Percentiles rank a stretch among this genome's conserved stretches.
Conservation (phyloP, 2,113 vertebrate genomes). For the Hoplias malabaricus region DNA sequence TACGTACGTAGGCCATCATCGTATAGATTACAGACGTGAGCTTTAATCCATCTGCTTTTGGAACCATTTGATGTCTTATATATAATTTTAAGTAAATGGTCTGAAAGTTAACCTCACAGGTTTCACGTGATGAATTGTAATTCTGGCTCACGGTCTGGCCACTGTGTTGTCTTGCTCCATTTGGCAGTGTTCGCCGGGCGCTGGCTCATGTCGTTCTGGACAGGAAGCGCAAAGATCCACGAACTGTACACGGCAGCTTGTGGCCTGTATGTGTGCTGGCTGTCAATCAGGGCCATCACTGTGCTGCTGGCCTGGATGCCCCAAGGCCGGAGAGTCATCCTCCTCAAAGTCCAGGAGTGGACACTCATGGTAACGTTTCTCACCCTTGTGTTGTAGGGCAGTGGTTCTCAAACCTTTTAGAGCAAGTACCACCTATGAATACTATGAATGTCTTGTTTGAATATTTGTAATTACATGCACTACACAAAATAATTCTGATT, state of each 20-base stretch:
- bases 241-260: conserved; percentile 97
- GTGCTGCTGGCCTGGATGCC: conserved; percentile 98
- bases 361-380: conserved; percentile 86
- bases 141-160: background rate
- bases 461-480: too few species aligned
- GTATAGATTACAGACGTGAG: too few species aligned
- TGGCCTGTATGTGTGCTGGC: conserved; percentile 96
- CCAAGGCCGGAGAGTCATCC: conserved; percentile 93
- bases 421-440: too few species aligned
- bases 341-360: conserved; percentile 97
- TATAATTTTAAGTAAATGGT: too few species aligned
- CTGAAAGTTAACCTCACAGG: background rate
- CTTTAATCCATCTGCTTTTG: too few species aligned
- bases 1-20: background rate
- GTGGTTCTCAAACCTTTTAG: too few species aligned
- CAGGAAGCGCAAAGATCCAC: conserved; percentile 94
- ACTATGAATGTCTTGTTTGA: too few species aligned
- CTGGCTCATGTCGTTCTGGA: conserved; percentile 99
- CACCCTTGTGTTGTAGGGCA: background rate
- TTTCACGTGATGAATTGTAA: background rate
- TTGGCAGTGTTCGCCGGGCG: conserved; percentile 90
- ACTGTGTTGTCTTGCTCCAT: background rate
- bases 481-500: too few species aligned
- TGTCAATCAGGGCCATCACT: conserved; percentile 89
- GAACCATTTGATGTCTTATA: too few species aligned